Evolutionary conservation across 2,888 invertebrate genomes (phyloP).

Genomic region (Dysmachus trigonus): DNA sequence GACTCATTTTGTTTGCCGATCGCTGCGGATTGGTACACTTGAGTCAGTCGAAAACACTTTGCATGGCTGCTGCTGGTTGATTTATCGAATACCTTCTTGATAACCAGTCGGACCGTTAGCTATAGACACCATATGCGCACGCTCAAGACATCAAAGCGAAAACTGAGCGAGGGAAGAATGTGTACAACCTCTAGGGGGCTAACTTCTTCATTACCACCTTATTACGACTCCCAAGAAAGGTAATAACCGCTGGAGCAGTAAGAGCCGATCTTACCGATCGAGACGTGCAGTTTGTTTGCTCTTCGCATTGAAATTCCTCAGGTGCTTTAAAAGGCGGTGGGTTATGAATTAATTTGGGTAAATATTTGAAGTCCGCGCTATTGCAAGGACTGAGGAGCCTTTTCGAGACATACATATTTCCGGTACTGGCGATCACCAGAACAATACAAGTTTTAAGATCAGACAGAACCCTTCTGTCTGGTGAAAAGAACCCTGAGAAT

Average conservation of each 20-base stretch:
- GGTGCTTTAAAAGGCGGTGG: not conserved
- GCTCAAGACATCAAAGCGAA: not conserved
- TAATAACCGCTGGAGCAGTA: constrained; percentile 12
- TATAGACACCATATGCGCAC: not conserved
- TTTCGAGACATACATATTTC: not conserved
- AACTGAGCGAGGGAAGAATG: not conserved
- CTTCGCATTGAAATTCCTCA: not conserved
- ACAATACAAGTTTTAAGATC: not conserved
- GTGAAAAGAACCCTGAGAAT: not conserved
- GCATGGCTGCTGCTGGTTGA: constrained; percentile 24
- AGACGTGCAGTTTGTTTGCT: not conserved
- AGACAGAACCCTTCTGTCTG: not conserved
- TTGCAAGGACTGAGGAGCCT: not conserved
- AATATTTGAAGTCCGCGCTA: constrained; percentile 8
- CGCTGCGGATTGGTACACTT: constrained; percentile 8
- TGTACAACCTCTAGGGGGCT: not conserved
- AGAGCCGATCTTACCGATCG: not conserved
- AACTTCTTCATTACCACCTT: constrained; percentile 19
- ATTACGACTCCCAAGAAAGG: not conserved
- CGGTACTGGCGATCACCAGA: not conserved
- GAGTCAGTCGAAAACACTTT: constrained; percentile 15
- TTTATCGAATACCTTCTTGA: constrained; percentile 37
- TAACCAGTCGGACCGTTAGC: constrained; percentile 31
- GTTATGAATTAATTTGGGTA: constrained; percentile 10
- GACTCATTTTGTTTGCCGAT: not conserved